Evolutionary conservation across 2,797 vertebrate species (phyloP), one percentile per base, ranked within the genome.

Genomic region (Lacerta viridis): DNA sequence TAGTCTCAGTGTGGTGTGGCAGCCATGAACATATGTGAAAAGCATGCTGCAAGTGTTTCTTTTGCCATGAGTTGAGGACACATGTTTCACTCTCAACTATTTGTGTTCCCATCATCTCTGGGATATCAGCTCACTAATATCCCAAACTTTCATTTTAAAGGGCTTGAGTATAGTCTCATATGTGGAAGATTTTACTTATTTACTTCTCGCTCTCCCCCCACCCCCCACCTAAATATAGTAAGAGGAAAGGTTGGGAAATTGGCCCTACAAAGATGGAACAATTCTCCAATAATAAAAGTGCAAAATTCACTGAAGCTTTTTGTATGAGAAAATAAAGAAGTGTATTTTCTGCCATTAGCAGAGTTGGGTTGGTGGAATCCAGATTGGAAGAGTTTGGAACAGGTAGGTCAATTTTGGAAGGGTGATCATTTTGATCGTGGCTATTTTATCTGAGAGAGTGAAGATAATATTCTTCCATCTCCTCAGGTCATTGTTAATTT

Each of bases 121-220:
- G 13, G 50, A 55, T 4, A 39, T 43, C 25, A 11, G 25, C 15
- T 46, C 8, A 36, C 18, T 50, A 13, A 43, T 18, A 75, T 68
- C 23, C 72, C 55, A 76, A 81, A 84, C 39, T 27, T 85, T 74
- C n/a, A 55, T 50, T 74, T n/a, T 72, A 87, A 7, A 25, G 23
- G 15, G 3, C 41, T 9, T 72, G 29, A 43, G 39, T 88, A 66
- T 39, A 50, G 55, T 64, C 33, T 84, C n/a, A 74, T 27, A 50
- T n/a, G 6, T 23, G 23, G 13, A 33, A 46, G 7, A 6, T 25
- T 27, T 41, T 7, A 46, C 1, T 71, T 72, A 80, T 72, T 80
- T 80, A n/a, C 25, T 66, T n/a, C 41, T 33, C 5, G n/a, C 36
- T 39, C 68, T 66, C 17, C 3, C 11, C 1, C 64, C 13, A 18